Evolutionary conservation across 37 sponge, comb jelly and placozoan species (phyloP).

Genomic region (Cliona cf. orientalis): DNA sequence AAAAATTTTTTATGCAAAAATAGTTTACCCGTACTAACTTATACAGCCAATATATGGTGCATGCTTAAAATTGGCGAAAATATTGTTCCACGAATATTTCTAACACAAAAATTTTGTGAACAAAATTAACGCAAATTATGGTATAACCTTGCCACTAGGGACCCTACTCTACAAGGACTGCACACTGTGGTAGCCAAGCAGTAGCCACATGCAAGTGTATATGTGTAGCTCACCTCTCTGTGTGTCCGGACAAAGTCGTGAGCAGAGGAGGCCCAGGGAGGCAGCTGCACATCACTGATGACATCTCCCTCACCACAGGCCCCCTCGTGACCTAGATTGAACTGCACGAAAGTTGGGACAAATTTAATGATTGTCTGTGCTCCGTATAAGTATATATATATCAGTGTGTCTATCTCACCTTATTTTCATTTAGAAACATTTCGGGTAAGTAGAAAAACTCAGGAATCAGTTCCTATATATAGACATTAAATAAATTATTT

Average conservation of each 20-base stretch:
- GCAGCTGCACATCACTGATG: constrained; percentile 73
- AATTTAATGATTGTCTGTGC: neutral
- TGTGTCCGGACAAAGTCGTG: constrained; percentile 71
- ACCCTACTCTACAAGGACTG: neutral
- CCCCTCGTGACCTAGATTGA: constrained; percentile 55
- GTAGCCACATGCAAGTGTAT: too few species aligned
- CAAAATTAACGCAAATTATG: too few species aligned
- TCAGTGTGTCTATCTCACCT: constrained; percentile 37
- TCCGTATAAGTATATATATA: too few species aligned
- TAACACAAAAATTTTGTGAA: too few species aligned
- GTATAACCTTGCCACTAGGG: too few species aligned
- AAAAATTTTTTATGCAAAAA: too few species aligned
- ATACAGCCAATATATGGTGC: too few species aligned
- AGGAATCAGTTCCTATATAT: constrained; percentile 88
- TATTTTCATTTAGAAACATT: constrained; percentile 83
- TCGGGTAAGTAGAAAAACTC: constrained; percentile 91
- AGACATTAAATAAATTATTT: neutral
- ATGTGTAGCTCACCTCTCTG: constrained; percentile 67
- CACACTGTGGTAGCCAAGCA: too few species aligned
- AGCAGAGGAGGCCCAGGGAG: constrained; percentile 85
- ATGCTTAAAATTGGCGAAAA: too few species aligned
- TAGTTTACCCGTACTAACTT: too few species aligned
- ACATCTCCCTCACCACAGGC: constrained; percentile 59
- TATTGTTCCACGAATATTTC: too few species aligned
- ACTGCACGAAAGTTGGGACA: constrained; percentile 33